Evolutionary conservation across 2,113 vertebrate species (phyloP), one percentile per base, ranked within the genome.

Genomic region (Orientallactaga bullata): DNA sequence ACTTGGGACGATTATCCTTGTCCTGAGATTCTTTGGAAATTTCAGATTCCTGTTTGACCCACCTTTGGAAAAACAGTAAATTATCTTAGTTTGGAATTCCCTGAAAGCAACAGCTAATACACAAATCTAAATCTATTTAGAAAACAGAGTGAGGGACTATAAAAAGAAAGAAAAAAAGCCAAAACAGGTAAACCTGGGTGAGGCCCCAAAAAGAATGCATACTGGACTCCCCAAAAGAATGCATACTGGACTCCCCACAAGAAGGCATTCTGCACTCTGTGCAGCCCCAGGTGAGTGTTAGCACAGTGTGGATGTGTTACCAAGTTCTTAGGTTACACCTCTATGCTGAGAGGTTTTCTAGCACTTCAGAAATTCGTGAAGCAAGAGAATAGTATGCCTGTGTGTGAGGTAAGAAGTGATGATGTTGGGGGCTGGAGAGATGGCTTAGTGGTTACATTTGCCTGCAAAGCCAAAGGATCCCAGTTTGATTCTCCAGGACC

Each of bases 41-140:
- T 94, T 99, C 99, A 35, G 98, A 96, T 93, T 99, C 99, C 95
- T 99, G 99, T 96, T 99, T 99, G 42, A 99, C 99, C 99, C 99
- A 99, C 97, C 99, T 99, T 95, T 58, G 35, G 37, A 32, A 89
- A 95, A 94, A 92, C 26, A 95, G 66, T 51, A 92, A 84, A 74
- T 32, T 73, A 81, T 74, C 88, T 96, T 91, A 96, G 60, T 77
- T 74, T 91, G 20, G 18, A 69, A 84, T 68, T 81, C 68, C 61
- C 80, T 91, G 28, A 86, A 79, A 80, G 87, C 30, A 84, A 60
- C 87, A 78, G 80, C 21, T 88, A 20, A 91, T 81, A 88, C 6
- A 92, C 18, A 90, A 69, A 96, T n/a, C 90, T 89, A 83, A 28
- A 7, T 60, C 18, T 90, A 88, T 88, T 61, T 37, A 97, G 24